These are phyloP conservation scores for Drosophila melanosoma DNA, from an alignment of 2,888 invertebrate species.

Conservation along the genomic window DNA sequence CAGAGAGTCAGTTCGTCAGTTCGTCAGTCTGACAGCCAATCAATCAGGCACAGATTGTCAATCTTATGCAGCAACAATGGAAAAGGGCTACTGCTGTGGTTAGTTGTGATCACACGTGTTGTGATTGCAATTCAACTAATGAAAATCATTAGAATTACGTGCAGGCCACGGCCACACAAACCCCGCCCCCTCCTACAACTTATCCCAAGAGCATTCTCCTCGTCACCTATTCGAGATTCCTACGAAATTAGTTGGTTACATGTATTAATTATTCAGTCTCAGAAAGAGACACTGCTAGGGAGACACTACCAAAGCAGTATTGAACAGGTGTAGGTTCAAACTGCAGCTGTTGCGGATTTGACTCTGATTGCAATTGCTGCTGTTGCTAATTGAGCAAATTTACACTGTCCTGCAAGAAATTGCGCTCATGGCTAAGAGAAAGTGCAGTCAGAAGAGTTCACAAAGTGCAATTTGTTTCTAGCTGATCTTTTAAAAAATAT, in stretches of 20 bases:
- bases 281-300: conserved; percentile 21
- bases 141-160: conserved; percentile 69
- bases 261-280: conserved; percentile 65
- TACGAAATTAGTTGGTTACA: conserved; percentile 56
- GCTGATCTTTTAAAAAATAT: neutral
- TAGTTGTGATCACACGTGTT: conserved; percentile 27
- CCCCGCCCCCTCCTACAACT: neutral
- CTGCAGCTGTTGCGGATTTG: conserved; percentile 43
- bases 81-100: conserved; percentile 46
- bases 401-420: conserved; percentile 44
- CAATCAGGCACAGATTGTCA: conserved; percentile 25
- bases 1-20: neutral
- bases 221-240: conserved; percentile 39
- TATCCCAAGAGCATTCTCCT: neutral
- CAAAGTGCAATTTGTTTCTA: neutral
- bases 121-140: conserved; percentile 43
- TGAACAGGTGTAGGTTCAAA: conserved; percentile 57
- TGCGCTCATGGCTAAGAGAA: neutral
- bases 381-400: conserved; percentile 38
- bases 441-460: neutral
- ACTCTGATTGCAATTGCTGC: conserved; percentile 19
- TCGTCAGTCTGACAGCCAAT: neutral
- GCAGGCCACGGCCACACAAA: conserved; percentile 30
- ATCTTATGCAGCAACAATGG: conserved; percentile 27
- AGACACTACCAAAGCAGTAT: neutral